These are phyloP conservation scores for Nycticebus coucang DNA, from an alignment of 2,113 vertebrate genomes.

Conservation along the genomic window DNA sequence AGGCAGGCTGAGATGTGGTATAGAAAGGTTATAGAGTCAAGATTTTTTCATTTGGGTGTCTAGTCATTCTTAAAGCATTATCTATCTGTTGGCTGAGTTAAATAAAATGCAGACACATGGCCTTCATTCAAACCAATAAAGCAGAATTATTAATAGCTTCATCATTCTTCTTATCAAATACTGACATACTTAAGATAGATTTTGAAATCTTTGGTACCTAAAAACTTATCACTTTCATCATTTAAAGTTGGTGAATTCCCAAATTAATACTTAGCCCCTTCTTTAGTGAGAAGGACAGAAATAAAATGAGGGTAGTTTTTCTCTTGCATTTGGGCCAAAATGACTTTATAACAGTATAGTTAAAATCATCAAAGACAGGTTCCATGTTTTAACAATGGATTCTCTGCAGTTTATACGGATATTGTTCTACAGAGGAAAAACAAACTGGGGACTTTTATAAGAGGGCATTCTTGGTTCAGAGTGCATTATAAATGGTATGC, in stretches of 20 bases:
- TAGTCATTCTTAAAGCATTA: conserved; percentile 75
- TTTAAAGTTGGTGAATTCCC: conserved; percentile 76
- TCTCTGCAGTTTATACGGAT: conserved; percentile 69
- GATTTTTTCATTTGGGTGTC: conserved; percentile 72
- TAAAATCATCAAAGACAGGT: conserved; percentile 75
- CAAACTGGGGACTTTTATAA: conserved; percentile 73
- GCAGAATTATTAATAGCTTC: conserved; percentile 81
- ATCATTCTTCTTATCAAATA: conserved; percentile 83
- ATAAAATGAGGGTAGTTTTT: conserved; percentile 50
- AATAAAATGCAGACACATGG: conserved; percentile 73
- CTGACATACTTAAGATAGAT: conserved; percentile 83
- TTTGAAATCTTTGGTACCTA: conserved; percentile 82
- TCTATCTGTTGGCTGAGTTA: conserved; percentile 77
- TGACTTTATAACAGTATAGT: conserved; percentile 71
- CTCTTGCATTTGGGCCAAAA: conserved; percentile 68
- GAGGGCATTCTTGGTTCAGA: conserved; percentile 75
- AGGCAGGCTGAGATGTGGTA: conserved; percentile 6
- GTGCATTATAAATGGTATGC: conserved; percentile 74
- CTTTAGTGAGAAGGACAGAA: conserved; percentile 37
- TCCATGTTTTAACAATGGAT: conserved; percentile 68
- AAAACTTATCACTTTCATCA: conserved; percentile 76
- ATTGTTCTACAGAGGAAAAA: conserved; percentile 71
- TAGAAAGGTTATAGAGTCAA: conserved; percentile 73
- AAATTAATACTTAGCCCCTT: conserved; percentile 67
- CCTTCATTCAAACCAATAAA: conserved; percentile 80